These are phyloP conservation scores for Coregonus clupeaformis DNA, from an alignment of 2,113 vertebrate species.

Conservation along the genomic window DNA sequence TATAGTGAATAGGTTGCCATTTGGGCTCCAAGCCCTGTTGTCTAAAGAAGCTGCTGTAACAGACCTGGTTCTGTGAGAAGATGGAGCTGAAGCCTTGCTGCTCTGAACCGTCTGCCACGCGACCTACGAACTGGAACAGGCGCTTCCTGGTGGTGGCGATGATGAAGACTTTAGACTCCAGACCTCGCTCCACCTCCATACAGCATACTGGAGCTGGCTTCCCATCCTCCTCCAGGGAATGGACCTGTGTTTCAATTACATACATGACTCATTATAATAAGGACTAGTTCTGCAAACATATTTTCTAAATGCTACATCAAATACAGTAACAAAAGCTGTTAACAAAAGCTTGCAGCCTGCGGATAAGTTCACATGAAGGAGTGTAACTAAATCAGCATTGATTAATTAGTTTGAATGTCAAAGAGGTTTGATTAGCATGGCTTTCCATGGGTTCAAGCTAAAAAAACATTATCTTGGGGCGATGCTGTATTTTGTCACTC, in stretches of 20 bases:
- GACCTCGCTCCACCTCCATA: constrained; percentile 87
- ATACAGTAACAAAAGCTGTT: not conserved
- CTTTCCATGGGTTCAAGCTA: too few species aligned
- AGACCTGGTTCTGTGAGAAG: constrained; percentile 81
- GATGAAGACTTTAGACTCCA: constrained; percentile 90
- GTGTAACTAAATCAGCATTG: not conserved
- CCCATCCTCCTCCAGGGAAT: constrained; percentile 91
- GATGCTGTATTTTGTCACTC: not conserved
- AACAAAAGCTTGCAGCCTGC: not conserved
- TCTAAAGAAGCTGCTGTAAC: too few species aligned
- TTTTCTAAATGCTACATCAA: not conserved
- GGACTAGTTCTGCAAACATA: not conserved
- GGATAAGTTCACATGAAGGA: not conserved
- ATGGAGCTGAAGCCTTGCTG: constrained; percentile 89
- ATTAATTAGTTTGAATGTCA: not conserved
- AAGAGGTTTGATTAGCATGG: not conserved
- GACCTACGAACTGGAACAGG: constrained; percentile 95
- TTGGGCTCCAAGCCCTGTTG: too few species aligned
- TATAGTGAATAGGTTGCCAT: too few species aligned
- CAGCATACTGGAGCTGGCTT: constrained; percentile 91
- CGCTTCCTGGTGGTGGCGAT: constrained; percentile 93
- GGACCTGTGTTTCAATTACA: constrained; percentile 61
- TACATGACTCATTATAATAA: not conserved
- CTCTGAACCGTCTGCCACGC: constrained; percentile 83
- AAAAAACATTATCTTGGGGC: not conserved